Base-by-base conservation (phyloP, 2,888 invertebrate genomes). In the Aphrophora alni region DNA sequence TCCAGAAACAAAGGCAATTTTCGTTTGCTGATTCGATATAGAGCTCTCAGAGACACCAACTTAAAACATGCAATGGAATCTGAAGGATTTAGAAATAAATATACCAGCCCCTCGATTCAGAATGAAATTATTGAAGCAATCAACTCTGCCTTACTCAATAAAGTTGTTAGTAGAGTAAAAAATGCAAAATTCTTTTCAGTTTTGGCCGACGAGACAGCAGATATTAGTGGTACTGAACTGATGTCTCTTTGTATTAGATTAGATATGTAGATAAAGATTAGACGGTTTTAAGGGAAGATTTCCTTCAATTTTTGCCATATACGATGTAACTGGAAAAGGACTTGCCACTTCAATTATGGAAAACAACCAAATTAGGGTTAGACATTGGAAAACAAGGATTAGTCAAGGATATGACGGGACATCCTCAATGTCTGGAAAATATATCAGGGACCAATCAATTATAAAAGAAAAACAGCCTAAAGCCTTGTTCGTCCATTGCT, bases 1-100 rank as follows among this genome's bases (percentile, higher is more conserved):
- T 26, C 71, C 68, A 69, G 25, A 71, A 82, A 80, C 72, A 71
- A 81, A 38, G 77, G 77, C 3, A 80, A 81, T 51, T 80, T 81
- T 71, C 21, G 75, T 33, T 12, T 78, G 27, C 28, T 78, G 7
- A 25, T 77, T 38, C 33, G 75, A 75, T 75, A 28, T 24, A 25
- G 38, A 26, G 24, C 24, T 69, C 69, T 21, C 2, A 21, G 69
- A 69, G 14, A 69, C n/a, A 10, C 24, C 69, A 69, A 26, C 69
- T 69, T 69, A 17, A 69, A 69, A 26, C 24, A 69, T 26, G 69
- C 24, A 25, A 21, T 69, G 69, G 69, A 69, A 69, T 68, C 25
- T 21, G 69, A 69, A 26, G 69, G 69, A 26, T 17, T 25, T 21
- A 75, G 25, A 38, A 24, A 24, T 24, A n/a, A 75, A 38, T 75